Percentiles rank a stretch among this genome's conserved stretches.
These are phyloP conservation scores for Otolemur crassicaudatus DNA, from an alignment of 2,797 vertebrate species.

Conservation along the genomic window DNA sequence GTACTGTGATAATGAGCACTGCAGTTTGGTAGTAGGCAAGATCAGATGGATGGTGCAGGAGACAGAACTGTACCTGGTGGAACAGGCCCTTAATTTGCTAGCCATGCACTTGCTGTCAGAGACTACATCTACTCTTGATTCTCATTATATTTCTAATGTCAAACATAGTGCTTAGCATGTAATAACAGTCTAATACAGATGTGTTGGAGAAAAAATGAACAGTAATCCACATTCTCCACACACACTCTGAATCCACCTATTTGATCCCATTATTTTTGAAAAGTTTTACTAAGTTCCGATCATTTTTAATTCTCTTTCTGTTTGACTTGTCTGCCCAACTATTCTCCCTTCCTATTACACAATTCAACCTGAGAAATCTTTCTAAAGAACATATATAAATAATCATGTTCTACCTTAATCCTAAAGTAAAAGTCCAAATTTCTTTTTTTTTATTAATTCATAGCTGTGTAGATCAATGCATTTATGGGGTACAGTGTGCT, in stretches of 20 bases:
- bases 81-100: background rate
- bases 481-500: too few relatives aligned
- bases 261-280: background rate
- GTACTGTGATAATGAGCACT: background rate
- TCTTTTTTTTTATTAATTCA: background rate
- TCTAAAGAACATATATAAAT: background rate
- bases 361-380: background rate
- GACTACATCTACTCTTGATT: background rate
- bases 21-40: background rate
- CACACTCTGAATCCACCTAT: background rate
- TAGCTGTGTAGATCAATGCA: too few relatives aligned
- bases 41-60: background rate
- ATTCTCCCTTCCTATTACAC: background rate
- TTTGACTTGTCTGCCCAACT: background rate
- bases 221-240: background rate
- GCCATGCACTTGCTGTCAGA: background rate
- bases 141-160: background rate
- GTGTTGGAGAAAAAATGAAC: background rate
- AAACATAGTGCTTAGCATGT: background rate
- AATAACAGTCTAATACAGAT: background rate
- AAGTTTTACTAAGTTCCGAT: background rate
- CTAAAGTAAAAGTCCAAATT: background rate
- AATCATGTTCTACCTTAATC: background rate
- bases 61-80: too few relatives aligned
- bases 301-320: background rate